A percentile compares a stretch with the other conserved stretches of the same genome.
phyloP scores from a whole-genome alignment of 2,888 invertebrate genomes.

The Osmoderma eremita region DNA sequence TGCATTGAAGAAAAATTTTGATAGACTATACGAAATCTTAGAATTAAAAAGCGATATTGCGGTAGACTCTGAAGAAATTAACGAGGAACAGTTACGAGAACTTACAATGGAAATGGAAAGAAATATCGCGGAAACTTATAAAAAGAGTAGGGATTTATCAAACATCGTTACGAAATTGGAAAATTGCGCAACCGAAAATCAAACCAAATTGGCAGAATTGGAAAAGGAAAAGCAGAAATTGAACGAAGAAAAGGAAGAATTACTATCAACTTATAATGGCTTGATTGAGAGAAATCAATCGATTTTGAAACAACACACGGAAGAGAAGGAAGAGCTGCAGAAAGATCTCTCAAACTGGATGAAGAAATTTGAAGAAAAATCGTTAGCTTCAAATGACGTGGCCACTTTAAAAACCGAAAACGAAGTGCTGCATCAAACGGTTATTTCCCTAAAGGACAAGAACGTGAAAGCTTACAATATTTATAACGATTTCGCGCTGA shows the following conservation, averaged over 20 bases:
- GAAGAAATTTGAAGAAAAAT: conserved; percentile 27
- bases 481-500: conserved; percentile 47
- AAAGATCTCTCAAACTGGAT: conserved; percentile 44
- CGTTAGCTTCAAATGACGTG: conserved; percentile 30
- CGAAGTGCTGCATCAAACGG: conserved; percentile 46
- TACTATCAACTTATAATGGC: conserved; percentile 54
- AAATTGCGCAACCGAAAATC: conserved; percentile 50
- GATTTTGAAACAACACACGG: conserved; percentile 53
- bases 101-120: conserved; percentile 47
- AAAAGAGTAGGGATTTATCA: conserved; percentile 38
- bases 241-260: conserved; percentile 41
- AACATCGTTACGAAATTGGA: conserved; percentile 46
- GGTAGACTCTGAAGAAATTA: conserved; percentile 19
- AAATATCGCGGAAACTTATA: conserved; percentile 42
- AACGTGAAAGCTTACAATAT: conserved; percentile 44
- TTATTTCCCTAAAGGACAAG: conserved; percentile 48
- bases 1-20: conserved; percentile 19
- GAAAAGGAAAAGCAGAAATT: conserved; percentile 51
- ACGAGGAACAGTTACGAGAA: conserved; percentile 36
- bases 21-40: conserved; percentile 31
- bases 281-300: conserved; percentile 57
- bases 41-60: conserved; percentile 30
- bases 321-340: conserved; percentile 49
- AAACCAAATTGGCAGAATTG: conserved; percentile 52
- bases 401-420: conserved; percentile 43